Evolutionary conservation across 2,888 invertebrate genomes (phyloP).

Genomic region (Drosophila percnosoma): DNA sequence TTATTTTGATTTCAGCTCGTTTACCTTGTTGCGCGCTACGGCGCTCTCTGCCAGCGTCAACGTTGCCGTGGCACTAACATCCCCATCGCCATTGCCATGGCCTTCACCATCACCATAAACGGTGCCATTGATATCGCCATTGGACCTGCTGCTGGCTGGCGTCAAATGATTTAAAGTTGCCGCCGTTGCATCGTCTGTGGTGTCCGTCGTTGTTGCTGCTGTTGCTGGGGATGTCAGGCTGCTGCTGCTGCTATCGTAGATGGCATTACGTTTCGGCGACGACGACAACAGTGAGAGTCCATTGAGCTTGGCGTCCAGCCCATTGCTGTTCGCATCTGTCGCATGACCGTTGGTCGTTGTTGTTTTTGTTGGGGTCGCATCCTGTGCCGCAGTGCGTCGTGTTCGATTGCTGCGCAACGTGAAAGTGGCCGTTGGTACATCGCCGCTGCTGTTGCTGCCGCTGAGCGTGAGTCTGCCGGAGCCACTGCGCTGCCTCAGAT

Average conservation of each 20-base stretch:
- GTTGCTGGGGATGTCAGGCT: constrained; percentile 21
- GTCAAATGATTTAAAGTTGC: constrained; percentile 6
- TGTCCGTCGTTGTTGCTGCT: constrained; percentile 49
- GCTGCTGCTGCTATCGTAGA: constrained; percentile 54
- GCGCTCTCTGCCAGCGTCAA: constrained; percentile 58
- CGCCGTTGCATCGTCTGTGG: constrained; percentile 58
- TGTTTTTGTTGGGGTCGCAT: constrained; percentile 16
- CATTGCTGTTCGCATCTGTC: constrained; percentile 47
- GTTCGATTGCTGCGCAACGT: constrained; percentile 77
- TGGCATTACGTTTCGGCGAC: constrained; percentile 71
- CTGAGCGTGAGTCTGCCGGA: constrained; percentile 62
- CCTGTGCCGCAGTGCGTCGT: constrained; percentile 41
- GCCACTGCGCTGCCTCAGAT: constrained; percentile 36
- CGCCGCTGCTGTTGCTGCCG: constrained; percentile 72
- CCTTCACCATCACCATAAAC: constrained; percentile 28
- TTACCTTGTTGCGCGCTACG: constrained; percentile 69
- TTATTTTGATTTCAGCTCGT: constrained; percentile 26
- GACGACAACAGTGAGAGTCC: constrained; percentile 63
- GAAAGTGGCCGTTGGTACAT: constrained; percentile 81
- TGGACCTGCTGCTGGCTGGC: constrained; percentile 5
- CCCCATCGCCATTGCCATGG: constrained; percentile 32
- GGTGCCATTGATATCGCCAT: constrained; percentile 27
- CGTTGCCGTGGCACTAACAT: constrained; percentile 61
- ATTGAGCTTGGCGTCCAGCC: constrained; percentile 67
- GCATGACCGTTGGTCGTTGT: constrained; percentile 47